These are phyloP conservation scores for Drosophila malerkotliana DNA, from an alignment of 1,140 invertebrate species.

Conservation along the genomic window DNA sequence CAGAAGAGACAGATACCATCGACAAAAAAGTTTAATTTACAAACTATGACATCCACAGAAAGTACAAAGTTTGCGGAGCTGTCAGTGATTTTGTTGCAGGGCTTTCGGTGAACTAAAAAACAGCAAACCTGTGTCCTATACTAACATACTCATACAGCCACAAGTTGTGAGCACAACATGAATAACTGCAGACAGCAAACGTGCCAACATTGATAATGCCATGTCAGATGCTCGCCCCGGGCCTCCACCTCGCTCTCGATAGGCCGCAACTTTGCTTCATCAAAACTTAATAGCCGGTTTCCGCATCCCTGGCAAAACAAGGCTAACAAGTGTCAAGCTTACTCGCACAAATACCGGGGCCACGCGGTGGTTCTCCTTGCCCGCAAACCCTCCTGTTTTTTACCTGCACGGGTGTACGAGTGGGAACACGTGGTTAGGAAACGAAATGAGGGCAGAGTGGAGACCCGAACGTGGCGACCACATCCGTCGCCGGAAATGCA, in stretches of 20 bases:
- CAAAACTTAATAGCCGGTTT: slow-evolving; percentile 77
- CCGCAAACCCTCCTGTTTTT: background rate
- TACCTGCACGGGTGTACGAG: slow-evolving; percentile 22
- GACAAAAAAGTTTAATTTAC: slow-evolving; percentile 42
- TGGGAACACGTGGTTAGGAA: slow-evolving; percentile 27
- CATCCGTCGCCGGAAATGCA: slow-evolving; percentile 62
- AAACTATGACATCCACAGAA: slow-evolving; percentile 32
- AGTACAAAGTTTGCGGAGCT: slow-evolving; percentile 46
- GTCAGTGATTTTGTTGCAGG: slow-evolving; percentile 47
- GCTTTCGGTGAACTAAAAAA: slow-evolving; percentile 6
- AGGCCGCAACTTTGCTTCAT: slow-evolving; percentile 60
- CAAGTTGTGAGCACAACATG: slow-evolving; percentile 19
- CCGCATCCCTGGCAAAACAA: slow-evolving; percentile 53
- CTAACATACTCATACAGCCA: background rate
- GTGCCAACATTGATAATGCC: slow-evolving; percentile 68
- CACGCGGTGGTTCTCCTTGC: background rate
- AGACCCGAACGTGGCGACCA: slow-evolving; percentile 32
- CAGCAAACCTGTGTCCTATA: slow-evolving; percentile 1
- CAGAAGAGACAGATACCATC: slow-evolving; percentile 19
- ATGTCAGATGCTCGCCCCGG: slow-evolving; percentile 30
- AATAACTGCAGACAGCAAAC: slow-evolving; percentile 31
- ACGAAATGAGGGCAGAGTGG: slow-evolving; percentile 54
- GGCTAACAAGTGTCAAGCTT: slow-evolving; percentile 69
- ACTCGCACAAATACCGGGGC: slow-evolving; percentile 24
- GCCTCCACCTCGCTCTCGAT: slow-evolving; percentile 11